These are phyloP conservation scores for Liasis olivaceus DNA, from an alignment of 2,797 vertebrate genomes.

Conservation along the genomic window DNA sequence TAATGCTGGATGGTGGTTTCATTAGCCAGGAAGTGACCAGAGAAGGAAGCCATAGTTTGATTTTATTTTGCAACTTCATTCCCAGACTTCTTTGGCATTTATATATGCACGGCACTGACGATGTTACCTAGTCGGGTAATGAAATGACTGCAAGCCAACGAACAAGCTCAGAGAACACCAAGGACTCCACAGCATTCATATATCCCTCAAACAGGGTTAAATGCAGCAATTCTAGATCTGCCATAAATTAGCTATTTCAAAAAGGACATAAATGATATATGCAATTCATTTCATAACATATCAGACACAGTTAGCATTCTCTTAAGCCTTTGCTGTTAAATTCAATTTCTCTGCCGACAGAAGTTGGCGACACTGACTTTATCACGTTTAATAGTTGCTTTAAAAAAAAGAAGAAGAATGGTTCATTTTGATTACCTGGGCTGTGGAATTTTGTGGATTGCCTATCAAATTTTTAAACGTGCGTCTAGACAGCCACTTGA, in stretches of 20 bases:
- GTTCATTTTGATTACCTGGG: conserved; percentile 70
- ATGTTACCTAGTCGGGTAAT: neutral
- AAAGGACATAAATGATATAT: neutral
- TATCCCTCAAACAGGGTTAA: neutral
- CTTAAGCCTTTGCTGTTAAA: neutral
- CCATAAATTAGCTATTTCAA: neutral
- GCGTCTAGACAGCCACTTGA: conserved; percentile 83
- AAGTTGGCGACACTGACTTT: neutral
- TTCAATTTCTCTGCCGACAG: neutral
- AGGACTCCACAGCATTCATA: neutral
- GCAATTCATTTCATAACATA: neutral
- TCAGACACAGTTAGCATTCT: neutral
- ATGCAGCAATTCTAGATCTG: neutral
- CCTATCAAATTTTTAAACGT: conserved; percentile 85
- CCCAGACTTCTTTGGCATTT: neutral
- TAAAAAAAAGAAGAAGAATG: neutral
- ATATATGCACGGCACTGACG: neutral
- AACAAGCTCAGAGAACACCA: neutral
- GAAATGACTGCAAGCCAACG: neutral
- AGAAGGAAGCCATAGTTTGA: neutral
- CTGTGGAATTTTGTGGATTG: conserved; percentile 83
- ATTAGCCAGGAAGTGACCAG: neutral
- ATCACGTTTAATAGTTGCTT: neutral
- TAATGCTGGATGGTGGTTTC: neutral
- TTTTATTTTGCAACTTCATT: neutral